Base-by-base conservation (phyloP, 2,888 invertebrate species). In the Pterostichus madidus region DNA sequence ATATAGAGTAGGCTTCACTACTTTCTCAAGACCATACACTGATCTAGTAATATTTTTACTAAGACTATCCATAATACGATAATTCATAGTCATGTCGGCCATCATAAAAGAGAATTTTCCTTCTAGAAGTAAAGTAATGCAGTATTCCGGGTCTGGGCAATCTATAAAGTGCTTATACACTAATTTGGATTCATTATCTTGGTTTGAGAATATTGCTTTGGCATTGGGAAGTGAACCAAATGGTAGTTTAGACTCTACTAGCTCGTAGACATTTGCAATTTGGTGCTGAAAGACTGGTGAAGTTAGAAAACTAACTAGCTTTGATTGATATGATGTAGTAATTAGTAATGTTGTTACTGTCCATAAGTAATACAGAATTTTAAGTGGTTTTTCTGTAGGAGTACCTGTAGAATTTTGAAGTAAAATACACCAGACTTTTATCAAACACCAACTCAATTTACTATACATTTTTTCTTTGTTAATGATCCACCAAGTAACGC, bases 41-140 rank as follows among this genome's bases (percentile, higher is more conserved):
- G 10, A 35, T 35, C 24, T 39, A 0, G 24, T 35, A 13, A 11
- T 1, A 59, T 78, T 39, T 13, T 8, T n/a, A n/a, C 13, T 52
- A 0, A 44, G 24, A 39, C 11, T 7, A 17, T 39, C 13, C 6
- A 39, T n/a, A 15, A 78, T 6, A 10, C 7, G 1, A 35, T 56
- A 56, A 2, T 78, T 35, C 39, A 44, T 59, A n/a, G 13, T n/a
- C 78, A 78, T 78, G n/a, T 78, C 53, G 1, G 78, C 56, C 56
- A 56, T 56, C 78, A 78, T 78, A 39, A 78, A 78, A 0, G 78
- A 56, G 32, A 39, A 78, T 39, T 56, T 78, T 39, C 78, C 78
- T 78, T 78, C 46, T 3, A 59, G 24, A 44, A 76, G 44, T n/a
- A 31, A 17, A 52, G 5, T 44, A 11, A 78, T 44, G 35, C 78